These are phyloP conservation scores for Heterodera schachtii DNA, from an alignment of 1,140 invertebrate species.

Conservation along the genomic window DNA sequence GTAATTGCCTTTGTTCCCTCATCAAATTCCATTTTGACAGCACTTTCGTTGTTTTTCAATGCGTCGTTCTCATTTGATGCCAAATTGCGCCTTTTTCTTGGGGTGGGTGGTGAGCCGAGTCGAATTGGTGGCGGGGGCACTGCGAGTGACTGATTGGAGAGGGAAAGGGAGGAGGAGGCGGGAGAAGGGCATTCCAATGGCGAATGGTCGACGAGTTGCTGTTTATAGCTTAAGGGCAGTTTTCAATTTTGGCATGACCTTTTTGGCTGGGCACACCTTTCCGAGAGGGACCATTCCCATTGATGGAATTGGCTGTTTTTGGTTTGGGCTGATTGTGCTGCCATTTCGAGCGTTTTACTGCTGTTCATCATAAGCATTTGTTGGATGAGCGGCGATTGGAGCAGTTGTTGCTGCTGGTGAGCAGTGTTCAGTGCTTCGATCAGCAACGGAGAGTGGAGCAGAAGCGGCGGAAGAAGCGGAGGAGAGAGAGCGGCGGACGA, in stretches of 20 bases:
- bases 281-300: background rate
- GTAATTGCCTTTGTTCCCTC: background rate
- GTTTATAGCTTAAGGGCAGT: background rate
- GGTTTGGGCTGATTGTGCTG: background rate
- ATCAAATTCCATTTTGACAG: background rate
- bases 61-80: constrained; percentile 2
- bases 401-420: constrained; percentile 11
- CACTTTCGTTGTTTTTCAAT: background rate
- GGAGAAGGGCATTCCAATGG: background rate
- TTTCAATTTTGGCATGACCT: background rate
- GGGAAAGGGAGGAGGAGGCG: background rate
- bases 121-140: constrained; percentile 26
- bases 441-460: constrained; percentile 14
- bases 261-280: background rate
- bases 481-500: background rate
- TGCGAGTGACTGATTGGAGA: background rate
- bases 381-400: background rate
- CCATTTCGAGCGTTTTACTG: too few relatives aligned
- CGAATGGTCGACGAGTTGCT: background rate
- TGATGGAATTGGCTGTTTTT: constrained; percentile 1
- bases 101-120: constrained; percentile 27
- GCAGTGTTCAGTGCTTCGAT: constrained; percentile 3
- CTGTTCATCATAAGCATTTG: background rate
- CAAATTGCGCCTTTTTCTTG: constrained; percentile 15
- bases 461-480: background rate